phyloP scores from a whole-genome alignment of 1,140 invertebrate species.

The Drosophila takahashii region DNA sequence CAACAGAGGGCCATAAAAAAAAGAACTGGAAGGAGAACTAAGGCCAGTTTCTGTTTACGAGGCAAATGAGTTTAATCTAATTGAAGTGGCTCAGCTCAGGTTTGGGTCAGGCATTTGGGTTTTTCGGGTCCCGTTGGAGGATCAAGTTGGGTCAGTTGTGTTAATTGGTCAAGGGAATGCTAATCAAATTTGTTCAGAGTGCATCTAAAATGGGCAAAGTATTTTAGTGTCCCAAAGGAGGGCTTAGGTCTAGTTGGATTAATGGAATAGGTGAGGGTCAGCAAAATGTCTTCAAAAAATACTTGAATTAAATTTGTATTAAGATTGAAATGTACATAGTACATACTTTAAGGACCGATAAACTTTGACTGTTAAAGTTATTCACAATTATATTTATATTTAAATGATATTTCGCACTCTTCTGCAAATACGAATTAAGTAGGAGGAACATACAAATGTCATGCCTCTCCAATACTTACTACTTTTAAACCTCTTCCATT shows the following conservation, averaged over 20 bases:
- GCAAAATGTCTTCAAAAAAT: not conserved
- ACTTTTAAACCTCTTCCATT: no score
- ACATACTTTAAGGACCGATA: no score
- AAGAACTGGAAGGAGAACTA: conserved; percentile 10
- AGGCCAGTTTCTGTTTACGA: conserved; percentile 29
- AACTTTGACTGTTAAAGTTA: no score
- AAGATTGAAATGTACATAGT: no score
- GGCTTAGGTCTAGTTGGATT: conserved; percentile 6
- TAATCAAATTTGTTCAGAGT: conserved; percentile 39
- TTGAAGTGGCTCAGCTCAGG: conserved; percentile 62
- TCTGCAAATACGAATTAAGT: no score
- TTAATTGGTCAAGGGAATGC: conserved; percentile 57
- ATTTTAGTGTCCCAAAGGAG: conserved; percentile 14
- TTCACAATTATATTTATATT: no score
- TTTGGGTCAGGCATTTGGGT: conserved; percentile 13
- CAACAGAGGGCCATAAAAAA: conserved; percentile 44
- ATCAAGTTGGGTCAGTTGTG: conserved; percentile 33
- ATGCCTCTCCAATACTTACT: no score
- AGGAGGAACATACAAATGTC: no score
- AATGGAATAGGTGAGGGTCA: no score
- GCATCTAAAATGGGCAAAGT: conserved; percentile 20
- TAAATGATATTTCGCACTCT: no score
- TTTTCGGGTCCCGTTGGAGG: conserved; percentile 22
- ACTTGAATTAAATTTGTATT: not conserved
- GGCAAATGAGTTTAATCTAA: conserved; percentile 72